phyloP scores from a whole-genome alignment of 2,113 vertebrate species.

The Glaucomys volans region DNA sequence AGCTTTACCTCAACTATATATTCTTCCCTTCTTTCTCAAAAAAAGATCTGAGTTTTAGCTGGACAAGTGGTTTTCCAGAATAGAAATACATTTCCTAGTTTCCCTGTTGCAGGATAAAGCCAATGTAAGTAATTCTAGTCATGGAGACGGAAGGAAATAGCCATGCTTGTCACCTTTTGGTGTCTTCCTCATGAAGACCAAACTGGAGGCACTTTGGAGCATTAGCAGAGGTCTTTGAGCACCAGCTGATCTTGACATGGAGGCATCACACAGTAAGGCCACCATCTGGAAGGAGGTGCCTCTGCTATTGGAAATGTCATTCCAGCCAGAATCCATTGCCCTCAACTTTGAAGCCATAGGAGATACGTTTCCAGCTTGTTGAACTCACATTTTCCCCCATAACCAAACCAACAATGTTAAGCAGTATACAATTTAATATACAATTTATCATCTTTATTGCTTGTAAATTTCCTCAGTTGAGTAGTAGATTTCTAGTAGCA shows the following conservation, averaged over 20 bases:
- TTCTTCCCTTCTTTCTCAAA: background rate
- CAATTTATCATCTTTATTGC: background rate
- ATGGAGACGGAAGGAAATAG: background rate
- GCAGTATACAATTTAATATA: background rate
- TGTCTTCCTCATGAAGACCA: background rate
- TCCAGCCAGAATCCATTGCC: background rate
- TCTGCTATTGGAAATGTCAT: background rate
- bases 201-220: background rate
- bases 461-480: background rate
- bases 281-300: background rate
- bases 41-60: background rate
- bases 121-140: background rate
- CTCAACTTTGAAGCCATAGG: background rate
- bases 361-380: background rate
- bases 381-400: background rate
- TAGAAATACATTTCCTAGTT: background rate
- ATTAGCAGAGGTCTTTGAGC: background rate
- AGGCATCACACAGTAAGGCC: background rate
- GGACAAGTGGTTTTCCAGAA: background rate
- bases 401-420: conserved; percentile 1
- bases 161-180: background rate
- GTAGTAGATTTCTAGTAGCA: background rate
- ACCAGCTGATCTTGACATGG: background rate
- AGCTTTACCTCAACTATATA: background rate
- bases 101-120: background rate